phyloP scores from a whole-genome alignment of 1,140 invertebrate genomes.

The Elymnias hypermnestra region DNA sequence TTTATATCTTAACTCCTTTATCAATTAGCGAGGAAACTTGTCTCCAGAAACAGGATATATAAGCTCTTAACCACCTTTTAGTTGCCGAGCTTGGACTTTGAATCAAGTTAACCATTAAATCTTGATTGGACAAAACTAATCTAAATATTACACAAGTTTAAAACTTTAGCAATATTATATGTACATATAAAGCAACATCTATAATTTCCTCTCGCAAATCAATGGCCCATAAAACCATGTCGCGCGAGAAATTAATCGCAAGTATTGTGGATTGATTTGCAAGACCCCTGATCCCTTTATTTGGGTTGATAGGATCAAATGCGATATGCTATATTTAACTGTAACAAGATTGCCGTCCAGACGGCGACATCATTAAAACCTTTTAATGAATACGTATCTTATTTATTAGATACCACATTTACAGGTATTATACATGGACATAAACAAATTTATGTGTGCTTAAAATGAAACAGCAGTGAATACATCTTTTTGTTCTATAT shows the following conservation, averaged over 20 bases:
- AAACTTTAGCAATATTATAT: slow-evolving; percentile 23
- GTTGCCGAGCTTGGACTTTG: too few species aligned
- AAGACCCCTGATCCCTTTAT: slow-evolving; percentile 54
- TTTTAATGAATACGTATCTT: too few species aligned
- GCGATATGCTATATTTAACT: slow-evolving; percentile 70
- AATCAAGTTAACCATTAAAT: too few species aligned
- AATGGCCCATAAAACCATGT: slow-evolving; percentile 32
- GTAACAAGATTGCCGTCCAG: slow-evolving; percentile 58
- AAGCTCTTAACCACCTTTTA: too few species aligned
- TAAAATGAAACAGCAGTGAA: too few species aligned
- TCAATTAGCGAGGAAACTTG: too few species aligned
- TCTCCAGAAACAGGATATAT: too few species aligned
- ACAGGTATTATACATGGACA: too few species aligned
- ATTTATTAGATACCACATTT: too few species aligned
- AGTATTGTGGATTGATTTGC: slow-evolving; percentile 34
- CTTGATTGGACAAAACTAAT: neutral
- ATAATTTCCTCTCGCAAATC: slow-evolving; percentile 9
- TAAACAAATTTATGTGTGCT: too few species aligned
- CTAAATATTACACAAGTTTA: slow-evolving; percentile 8
- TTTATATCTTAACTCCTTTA: too few species aligned
- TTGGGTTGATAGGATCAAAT: slow-evolving; percentile 69
- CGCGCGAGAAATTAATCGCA: slow-evolving; percentile 44
- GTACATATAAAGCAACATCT: slow-evolving; percentile 22
- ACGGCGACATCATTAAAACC: slow-evolving; percentile 50
- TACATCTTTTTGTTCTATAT: too few species aligned